Conservation (phyloP, 1,140 invertebrate species). For the Mylabris phalerata region DNA sequence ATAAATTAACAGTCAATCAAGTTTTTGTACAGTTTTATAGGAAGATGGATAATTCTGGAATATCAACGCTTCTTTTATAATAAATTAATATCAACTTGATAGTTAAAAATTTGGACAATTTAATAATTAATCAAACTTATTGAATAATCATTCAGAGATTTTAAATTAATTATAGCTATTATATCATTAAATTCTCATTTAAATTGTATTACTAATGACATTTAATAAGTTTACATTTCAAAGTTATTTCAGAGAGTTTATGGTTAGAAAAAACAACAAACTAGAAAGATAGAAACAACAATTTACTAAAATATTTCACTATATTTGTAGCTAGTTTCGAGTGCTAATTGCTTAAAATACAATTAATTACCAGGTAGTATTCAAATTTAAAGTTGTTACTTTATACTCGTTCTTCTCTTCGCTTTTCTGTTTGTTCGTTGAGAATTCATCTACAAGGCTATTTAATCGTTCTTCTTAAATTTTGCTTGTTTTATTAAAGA, state of each 20-base stretch:
- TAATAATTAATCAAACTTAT: slow-evolving; percentile 15
- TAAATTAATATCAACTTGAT: too few relatives aligned
- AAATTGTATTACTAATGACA: too few relatives aligned
- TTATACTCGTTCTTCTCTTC: slow-evolving; percentile 5
- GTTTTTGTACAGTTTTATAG: too few relatives aligned
- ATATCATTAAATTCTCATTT: too few relatives aligned
- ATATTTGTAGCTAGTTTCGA: neutral
- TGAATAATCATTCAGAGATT: slow-evolving; percentile 4
- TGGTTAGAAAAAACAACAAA: too few relatives aligned
- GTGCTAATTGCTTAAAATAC: slow-evolving; percentile 11
- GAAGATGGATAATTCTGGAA: too few relatives aligned
- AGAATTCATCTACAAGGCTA: neutral
- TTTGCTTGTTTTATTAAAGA: slow-evolving; percentile 16
- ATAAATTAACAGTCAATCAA: too few relatives aligned
- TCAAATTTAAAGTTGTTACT: slow-evolving; percentile 16
- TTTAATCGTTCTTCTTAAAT: slow-evolving; percentile 15
- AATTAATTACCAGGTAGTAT: slow-evolving; percentile 23
- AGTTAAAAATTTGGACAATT: neutral
- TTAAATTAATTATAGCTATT: slow-evolving; percentile 6
- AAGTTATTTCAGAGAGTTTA: too few relatives aligned
- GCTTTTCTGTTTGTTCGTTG: too few relatives aligned
- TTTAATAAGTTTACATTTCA: too few relatives aligned
- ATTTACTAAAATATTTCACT: neutral
- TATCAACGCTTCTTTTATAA: too few relatives aligned
- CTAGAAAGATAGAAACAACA: too few relatives aligned